A percentile compares a stretch with the other conserved stretches of the same genome.
These are phyloP conservation scores for Hirtodrosophila cameraria DNA, from an alignment of 2,888 invertebrate genomes.

Conservation along the genomic window DNA sequence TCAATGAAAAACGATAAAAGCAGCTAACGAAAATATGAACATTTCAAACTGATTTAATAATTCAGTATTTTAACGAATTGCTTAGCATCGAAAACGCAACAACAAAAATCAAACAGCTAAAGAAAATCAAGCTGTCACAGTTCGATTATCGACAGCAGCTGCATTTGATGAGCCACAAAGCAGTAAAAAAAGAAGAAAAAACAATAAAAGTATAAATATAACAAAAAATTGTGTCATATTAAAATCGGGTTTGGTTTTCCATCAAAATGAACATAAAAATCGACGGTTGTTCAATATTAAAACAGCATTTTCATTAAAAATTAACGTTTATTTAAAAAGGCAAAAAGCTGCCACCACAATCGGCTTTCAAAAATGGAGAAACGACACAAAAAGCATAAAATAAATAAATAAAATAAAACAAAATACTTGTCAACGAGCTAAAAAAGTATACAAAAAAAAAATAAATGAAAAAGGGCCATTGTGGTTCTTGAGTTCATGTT, in stretches of 20 bases:
- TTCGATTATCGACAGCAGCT: conserved; percentile 53
- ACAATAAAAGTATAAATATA: conserved; percentile 29
- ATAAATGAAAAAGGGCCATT: conserved; percentile 13
- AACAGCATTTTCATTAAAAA: conserved; percentile 60
- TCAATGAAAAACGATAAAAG: conserved; percentile 13
- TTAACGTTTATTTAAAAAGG: conserved; percentile 69
- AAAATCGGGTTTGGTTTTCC: conserved; percentile 25
- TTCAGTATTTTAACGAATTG: conserved; percentile 60
- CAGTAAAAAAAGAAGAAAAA: conserved; percentile 39
- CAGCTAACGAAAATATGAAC: conserved; percentile 12
- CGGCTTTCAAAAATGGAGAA: conserved; percentile 46
- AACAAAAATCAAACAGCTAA: conserved; percentile 1
- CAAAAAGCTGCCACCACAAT: conserved; percentile 45
- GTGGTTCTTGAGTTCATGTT: conserved; percentile 18
- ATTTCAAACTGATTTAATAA: conserved; percentile 64
- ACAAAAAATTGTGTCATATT: conserved; percentile 31
- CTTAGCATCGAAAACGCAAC: conserved; percentile 31
- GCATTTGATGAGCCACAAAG: conserved; percentile 63
- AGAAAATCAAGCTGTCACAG: conserved; percentile 22
- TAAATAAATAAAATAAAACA: neutral
- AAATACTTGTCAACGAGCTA: conserved; percentile 35
- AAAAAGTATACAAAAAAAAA: conserved; percentile 16
- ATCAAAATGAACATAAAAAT: conserved; percentile 15
- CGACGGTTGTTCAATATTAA: conserved; percentile 55
- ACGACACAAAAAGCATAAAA: conserved; percentile 17